phyloP scores from a whole-genome alignment of 1,140 invertebrate genomes.

The Polyergus mexicanus region DNA sequence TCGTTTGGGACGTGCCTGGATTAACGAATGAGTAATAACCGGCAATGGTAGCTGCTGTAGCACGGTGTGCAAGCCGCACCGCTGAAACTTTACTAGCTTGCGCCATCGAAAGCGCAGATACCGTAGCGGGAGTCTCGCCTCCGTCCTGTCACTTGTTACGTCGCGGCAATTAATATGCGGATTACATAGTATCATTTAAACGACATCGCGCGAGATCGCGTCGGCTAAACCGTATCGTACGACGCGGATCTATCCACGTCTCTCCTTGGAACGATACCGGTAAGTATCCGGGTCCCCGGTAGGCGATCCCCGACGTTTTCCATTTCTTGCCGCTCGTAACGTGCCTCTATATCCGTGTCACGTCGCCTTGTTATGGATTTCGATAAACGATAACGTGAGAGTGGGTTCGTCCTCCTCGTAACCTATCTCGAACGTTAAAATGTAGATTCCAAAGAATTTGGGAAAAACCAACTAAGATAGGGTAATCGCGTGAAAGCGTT shows the following conservation, averaged over 20 bases:
- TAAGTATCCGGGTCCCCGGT: not conserved
- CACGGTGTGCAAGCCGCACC: conserved; percentile 47
- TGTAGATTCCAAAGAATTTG: conserved; percentile 43
- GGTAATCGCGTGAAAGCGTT: not conserved
- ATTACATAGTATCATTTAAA: conserved; percentile 73
- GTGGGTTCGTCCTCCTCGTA: not conserved
- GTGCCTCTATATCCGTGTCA: conserved; percentile 52
- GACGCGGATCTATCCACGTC: conserved; percentile 50
- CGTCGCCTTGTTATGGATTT: conserved; percentile 62
- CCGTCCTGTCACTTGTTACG: conserved; percentile 62
- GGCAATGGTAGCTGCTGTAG: conserved; percentile 72
- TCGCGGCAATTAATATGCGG: conserved; percentile 74
- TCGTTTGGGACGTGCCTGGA: conserved; percentile 79
- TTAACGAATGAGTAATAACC: conserved; percentile 81
- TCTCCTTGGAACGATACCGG: conserved; percentile 17
- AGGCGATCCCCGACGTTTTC: conserved; percentile 25
- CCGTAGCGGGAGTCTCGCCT: conserved; percentile 63
- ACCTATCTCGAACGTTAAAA: conserved; percentile 55
- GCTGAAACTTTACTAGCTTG: conserved; percentile 71
- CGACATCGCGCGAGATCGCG: conserved; percentile 36
- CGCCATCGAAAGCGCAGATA: conserved; percentile 62
- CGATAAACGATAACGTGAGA: conserved; percentile 57
- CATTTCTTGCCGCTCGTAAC: not conserved
- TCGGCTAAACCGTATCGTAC: not conserved
- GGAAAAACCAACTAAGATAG: conserved; percentile 36